Evolutionary conservation across 2,113 vertebrate species (phyloP).

Genomic region (Euleptes europaea): DNA sequence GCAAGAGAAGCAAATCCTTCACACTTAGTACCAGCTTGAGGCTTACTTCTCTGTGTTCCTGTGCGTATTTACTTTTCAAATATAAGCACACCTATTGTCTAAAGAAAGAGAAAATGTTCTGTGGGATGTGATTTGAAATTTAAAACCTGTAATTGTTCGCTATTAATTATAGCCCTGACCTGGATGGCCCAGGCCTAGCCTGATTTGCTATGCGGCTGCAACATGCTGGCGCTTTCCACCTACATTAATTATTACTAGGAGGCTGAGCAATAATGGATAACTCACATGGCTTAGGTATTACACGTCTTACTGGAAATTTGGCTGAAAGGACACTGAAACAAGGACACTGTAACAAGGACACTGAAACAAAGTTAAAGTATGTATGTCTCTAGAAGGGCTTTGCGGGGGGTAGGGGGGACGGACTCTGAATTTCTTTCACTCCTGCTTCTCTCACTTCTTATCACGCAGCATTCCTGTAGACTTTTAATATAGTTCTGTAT

Average conservation of each 20-base stretch:
- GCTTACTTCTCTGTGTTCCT: neutral
- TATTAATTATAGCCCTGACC: neutral
- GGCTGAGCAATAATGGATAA: constrained; percentile 12
- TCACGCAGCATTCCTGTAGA: neutral
- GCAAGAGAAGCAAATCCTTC: neutral
- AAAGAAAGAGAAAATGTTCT: neutral
- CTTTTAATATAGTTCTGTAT: neutral
- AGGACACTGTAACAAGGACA: constrained; percentile 12
- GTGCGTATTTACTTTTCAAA: neutral
- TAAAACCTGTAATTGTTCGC: neutral
- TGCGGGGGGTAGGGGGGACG: too few relatives aligned
- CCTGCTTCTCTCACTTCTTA: neutral
- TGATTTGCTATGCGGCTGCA: too few relatives aligned
- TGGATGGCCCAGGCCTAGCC: too few relatives aligned
- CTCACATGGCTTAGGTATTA: constrained; percentile 31
- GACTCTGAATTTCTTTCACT: neutral
- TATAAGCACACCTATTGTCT: neutral
- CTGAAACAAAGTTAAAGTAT: constrained; percentile 16
- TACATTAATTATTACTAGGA: neutral
- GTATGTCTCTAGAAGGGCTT: neutral
- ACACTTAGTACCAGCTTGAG: neutral
- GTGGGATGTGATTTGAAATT: neutral
- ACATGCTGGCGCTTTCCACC: too few relatives aligned
- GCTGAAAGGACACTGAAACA: neutral
- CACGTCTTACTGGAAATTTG: neutral